These are phyloP conservation scores for Spisula solida DNA, from an alignment of 2,888 invertebrate genomes.

Conservation along the genomic window DNA sequence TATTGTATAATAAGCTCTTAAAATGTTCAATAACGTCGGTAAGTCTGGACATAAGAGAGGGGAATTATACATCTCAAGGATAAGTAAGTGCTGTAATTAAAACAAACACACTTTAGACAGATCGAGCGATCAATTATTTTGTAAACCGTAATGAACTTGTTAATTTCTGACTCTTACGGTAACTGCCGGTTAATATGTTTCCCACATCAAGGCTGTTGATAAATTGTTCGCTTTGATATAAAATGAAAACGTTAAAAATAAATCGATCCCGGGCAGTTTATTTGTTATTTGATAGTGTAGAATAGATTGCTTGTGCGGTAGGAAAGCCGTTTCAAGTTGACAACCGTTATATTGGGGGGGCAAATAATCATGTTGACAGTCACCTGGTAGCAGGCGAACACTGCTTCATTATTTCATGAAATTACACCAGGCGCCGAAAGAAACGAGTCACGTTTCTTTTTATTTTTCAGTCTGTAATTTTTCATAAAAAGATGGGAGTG, in stretches of 20 bases:
- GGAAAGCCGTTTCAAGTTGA: background rate
- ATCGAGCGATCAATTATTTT: background rate
- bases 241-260: background rate
- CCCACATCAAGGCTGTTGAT: background rate
- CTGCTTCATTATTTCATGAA: too few relatives aligned
- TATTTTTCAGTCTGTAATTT: too few relatives aligned
- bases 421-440: too few relatives aligned
- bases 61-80: background rate
- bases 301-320: background rate
- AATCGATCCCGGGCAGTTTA: background rate
- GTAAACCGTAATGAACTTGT: background rate
- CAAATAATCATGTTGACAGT: too few relatives aligned
- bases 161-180: background rate
- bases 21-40: background rate
- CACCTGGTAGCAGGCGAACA: too few relatives aligned
- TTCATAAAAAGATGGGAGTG: too few relatives aligned
- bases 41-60: background rate
- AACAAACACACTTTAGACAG: background rate
- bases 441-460: too few relatives aligned
- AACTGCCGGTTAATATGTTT: background rate
- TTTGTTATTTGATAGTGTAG: constrained; percentile 8
- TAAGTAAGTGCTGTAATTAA: background rate
- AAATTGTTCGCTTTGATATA: background rate
- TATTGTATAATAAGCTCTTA: too few relatives aligned
- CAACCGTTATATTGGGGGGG: too few relatives aligned